phyloP scores from a whole-genome alignment of 1,140 invertebrate species.

The Mamestra configurata region DNA sequence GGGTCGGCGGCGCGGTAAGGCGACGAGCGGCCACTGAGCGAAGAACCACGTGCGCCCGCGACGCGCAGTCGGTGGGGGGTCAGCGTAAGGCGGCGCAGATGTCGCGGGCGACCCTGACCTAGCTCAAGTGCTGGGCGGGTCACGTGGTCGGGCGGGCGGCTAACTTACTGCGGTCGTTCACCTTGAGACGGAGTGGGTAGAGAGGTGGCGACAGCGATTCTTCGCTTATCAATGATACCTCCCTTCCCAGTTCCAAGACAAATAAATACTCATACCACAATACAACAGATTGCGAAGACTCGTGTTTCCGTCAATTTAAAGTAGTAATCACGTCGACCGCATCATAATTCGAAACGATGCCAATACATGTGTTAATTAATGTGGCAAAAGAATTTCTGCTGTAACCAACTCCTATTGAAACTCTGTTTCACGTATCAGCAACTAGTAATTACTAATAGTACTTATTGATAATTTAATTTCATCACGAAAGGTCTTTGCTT shows the following conservation, averaged over 20 bases:
- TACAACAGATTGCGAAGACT: neutral
- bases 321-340: neutral
- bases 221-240: slow-evolving; percentile 44
- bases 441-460: slow-evolving; percentile 29
- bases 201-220: slow-evolving; percentile 54
- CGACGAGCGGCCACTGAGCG: slow-evolving; percentile 64
- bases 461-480: slow-evolving; percentile 31
- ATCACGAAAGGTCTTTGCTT: slow-evolving; percentile 33
- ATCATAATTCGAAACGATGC: slow-evolving; percentile 1
- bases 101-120: slow-evolving; percentile 78
- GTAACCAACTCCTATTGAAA: slow-evolving; percentile 1
- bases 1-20: slow-evolving; percentile 65
- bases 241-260: neutral
- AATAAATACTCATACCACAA: slow-evolving; percentile 14
- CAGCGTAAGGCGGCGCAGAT: slow-evolving; percentile 69
- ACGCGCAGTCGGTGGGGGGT: slow-evolving; percentile 55
- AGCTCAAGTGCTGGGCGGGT: slow-evolving; percentile 81
- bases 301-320: neutral
- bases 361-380: slow-evolving; percentile 27
- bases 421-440: slow-evolving; percentile 13
- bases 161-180: slow-evolving; percentile 78
- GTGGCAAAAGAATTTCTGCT: neutral
- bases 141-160: slow-evolving; percentile 79
- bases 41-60: slow-evolving; percentile 47
- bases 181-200: slow-evolving; percentile 73